phyloP scores from a whole-genome alignment of 1,140 invertebrate genomes.

The Pseudachorutes palmiensis region DNA sequence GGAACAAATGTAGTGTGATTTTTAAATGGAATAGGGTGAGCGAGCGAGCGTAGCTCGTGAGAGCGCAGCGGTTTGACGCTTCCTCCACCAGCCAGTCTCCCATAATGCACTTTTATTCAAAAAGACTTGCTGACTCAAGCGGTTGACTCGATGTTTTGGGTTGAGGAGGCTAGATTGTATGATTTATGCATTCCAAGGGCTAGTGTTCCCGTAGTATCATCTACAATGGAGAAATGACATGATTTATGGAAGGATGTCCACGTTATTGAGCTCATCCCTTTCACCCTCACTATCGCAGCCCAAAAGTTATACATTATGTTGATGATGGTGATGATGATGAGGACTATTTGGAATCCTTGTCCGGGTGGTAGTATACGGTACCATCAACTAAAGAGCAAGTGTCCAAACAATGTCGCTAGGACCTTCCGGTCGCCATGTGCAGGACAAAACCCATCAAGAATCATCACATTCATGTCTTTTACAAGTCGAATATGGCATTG shows the following conservation, averaged over 20 bases:
- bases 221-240: constrained; percentile 36
- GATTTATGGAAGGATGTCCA: constrained; percentile 38
- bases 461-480: too few species aligned
- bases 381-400: background rate
- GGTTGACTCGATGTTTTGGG: background rate
- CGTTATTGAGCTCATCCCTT: constrained; percentile 35
- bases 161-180: constrained; percentile 24
- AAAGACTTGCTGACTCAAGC: constrained; percentile 9
- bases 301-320: constrained; percentile 30
- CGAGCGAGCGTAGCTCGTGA: background rate
- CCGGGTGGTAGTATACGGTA: background rate
- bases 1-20: background rate
- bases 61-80: too few species aligned
- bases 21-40: background rate
- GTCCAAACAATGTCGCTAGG: too few species aligned
- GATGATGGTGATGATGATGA: constrained; percentile 23
- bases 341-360: background rate
- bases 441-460: too few species aligned
- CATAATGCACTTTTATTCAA: too few species aligned
- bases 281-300: constrained; percentile 18
- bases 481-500: too few species aligned
- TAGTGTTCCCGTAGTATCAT: constrained; percentile 15
- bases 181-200: constrained; percentile 32
- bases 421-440: too few species aligned
- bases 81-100: too few species aligned